These are phyloP conservation scores for Alloplasta piceator DNA, from an alignment of 2,888 invertebrate genomes.

Conservation along the genomic window DNA sequence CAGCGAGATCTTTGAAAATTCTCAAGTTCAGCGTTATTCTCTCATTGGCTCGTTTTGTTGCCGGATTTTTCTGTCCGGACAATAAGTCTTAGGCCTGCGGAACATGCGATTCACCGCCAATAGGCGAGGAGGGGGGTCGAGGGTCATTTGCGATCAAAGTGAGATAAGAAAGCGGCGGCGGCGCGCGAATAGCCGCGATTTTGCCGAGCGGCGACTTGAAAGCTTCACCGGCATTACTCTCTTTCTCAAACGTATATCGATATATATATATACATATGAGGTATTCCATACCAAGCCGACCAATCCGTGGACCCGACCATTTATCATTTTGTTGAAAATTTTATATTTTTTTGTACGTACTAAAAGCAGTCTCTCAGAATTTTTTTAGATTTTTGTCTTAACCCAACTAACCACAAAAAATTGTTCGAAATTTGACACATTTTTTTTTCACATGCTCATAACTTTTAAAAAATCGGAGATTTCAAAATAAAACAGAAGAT, in stretches of 20 bases:
- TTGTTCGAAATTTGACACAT: too few species aligned
- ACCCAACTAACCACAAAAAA: too few species aligned
- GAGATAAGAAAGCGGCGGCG: constrained; percentile 71
- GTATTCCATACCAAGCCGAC: too few species aligned
- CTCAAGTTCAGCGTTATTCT: neutral
- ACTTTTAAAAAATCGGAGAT: too few species aligned
- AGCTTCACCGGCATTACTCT: constrained; percentile 67
- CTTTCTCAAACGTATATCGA: constrained; percentile 57
- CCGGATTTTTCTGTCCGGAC: constrained; percentile 59
- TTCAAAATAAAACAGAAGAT: too few species aligned
- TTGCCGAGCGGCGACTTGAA: constrained; percentile 78
- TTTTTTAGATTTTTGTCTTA: too few species aligned
- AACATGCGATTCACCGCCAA: constrained; percentile 78
- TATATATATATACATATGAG: constrained; percentile 33
- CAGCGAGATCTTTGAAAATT: constrained; percentile 16
- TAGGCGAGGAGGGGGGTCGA: constrained; percentile 75
- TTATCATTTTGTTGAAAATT: too few species aligned
- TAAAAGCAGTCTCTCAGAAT: too few species aligned
- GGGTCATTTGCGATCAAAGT: constrained; percentile 74
- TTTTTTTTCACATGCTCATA: too few species aligned
- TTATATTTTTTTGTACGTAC: too few species aligned
- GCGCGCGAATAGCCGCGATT: constrained; percentile 72
- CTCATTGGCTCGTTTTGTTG: constrained; percentile 19
- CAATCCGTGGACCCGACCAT: too few species aligned
- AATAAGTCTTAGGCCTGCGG: constrained; percentile 65